These are phyloP conservation scores for Lepisosteus oculatus DNA, from an alignment of 2,113 vertebrate species.

Conservation along the genomic window DNA sequence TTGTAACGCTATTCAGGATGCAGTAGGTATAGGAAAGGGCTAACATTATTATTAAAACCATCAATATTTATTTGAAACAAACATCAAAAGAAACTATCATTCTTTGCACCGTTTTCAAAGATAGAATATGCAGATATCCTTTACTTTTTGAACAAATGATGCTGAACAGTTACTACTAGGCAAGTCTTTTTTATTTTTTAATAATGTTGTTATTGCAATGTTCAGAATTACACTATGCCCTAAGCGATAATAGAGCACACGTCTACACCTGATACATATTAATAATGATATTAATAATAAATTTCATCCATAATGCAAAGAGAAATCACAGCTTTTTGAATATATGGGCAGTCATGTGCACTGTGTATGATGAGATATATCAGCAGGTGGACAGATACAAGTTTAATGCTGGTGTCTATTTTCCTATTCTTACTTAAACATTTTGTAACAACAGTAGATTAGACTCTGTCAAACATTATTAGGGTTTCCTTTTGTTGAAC, in stretches of 20 bases:
- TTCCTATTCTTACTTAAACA: conserved; percentile 28
- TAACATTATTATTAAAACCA: too few relatives aligned
- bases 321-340: conserved; percentile 13
- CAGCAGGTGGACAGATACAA: conserved; percentile 12
- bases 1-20: too few relatives aligned
- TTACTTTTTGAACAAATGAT: neutral
- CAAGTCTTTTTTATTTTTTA: neutral
- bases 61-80: too few relatives aligned
- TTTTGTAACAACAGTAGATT: conserved; percentile 33
- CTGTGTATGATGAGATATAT: conserved; percentile 3
- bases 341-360: conserved; percentile 16
- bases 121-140: neutral
- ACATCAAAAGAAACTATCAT: too few relatives aligned
- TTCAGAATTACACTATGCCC: conserved; percentile 18
- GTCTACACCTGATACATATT: conserved; percentile 35
- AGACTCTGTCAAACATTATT: conserved; percentile 41
- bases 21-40: too few relatives aligned
- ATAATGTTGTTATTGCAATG: conserved; percentile 13
- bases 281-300: conserved; percentile 36
- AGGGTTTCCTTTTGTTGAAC: conserved; percentile 21
- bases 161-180: conserved; percentile 5
- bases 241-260: conserved; percentile 19
- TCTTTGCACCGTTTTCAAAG: neutral
- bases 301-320: conserved; percentile 13
- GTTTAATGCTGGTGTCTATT: conserved; percentile 20